Percentiles rank a stretch among this genome's conserved stretches.
phyloP scores from a whole-genome alignment of 2,888 invertebrate genomes.

The Phasia obesa region DNA sequence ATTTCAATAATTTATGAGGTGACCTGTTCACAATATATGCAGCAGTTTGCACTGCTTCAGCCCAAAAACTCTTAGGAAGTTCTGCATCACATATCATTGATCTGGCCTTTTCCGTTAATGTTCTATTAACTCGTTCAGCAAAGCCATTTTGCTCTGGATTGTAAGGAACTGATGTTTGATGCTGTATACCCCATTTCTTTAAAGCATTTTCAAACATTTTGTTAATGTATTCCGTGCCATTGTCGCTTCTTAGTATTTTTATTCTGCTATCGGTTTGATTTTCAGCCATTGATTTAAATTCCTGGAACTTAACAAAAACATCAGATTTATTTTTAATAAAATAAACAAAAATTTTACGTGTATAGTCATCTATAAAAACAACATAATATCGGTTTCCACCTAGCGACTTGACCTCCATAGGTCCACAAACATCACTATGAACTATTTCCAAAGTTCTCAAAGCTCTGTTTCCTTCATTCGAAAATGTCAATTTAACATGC shows the following conservation, averaged over 20 bases:
- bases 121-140: conserved; percentile 55
- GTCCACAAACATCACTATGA: too few species aligned
- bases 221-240: conserved; percentile 49
- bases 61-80: conserved; percentile 54
- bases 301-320: conserved; percentile 33
- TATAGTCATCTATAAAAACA: too few species aligned
- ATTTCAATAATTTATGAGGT: conserved; percentile 45
- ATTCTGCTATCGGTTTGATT: conserved; percentile 38
- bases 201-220: conserved; percentile 25
- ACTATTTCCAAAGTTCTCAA: too few species aligned
- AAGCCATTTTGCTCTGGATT: conserved; percentile 47
- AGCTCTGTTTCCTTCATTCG: conserved; percentile 45
- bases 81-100: conserved; percentile 69
- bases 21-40: conserved; percentile 67
- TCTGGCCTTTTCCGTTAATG: conserved; percentile 64
- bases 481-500: conserved; percentile 71
- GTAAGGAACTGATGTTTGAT: conserved; percentile 38
- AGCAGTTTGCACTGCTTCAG: too few species aligned
- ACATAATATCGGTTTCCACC: too few species aligned
- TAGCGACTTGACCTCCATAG: too few species aligned
- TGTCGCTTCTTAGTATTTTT: conserved; percentile 49
- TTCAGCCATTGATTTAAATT: too few species aligned
- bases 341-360: too few species aligned
- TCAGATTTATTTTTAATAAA: too few species aligned
- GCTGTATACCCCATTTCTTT: conserved; percentile 13